Base-by-base conservation (phyloP, 2,888 invertebrate species). In the Sphinx pinastri region DNA sequence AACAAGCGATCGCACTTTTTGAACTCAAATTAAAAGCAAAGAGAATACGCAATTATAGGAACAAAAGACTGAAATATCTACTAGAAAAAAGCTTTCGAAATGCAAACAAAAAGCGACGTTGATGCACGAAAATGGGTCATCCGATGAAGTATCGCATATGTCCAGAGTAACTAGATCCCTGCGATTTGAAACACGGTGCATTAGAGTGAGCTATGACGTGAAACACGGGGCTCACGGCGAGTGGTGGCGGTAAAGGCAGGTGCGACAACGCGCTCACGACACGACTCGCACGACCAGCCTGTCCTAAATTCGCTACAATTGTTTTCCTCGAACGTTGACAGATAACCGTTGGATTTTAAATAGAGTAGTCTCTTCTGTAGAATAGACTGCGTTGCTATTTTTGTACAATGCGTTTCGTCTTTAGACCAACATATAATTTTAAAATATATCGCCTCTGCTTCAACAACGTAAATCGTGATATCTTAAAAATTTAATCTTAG, bases 111-210 rank as follows among this genome's bases (percentile, higher is more conserved):
- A 84, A 85, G 80, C 80, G 76, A 79, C 77, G 78, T 79, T 83
- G 81, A 81, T 83, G 80, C 81, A 82, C 81, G 83, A 87, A 89
- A 89, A 88, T 87, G 80, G 88, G 88, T 88, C 88, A 88, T 87
- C 85, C 86, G 85, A 85, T 82, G 83, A 83, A 83, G 84, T 83
- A 80, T 79, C 77, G 76, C 76, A 76, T 72, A 73, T 76, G 79
- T 75, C 86, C 85, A 86, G 76, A 74, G 67, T 74, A 83, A 74
- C 72, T 67, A 75, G 85, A 79, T 71, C 77, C 76, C 76, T 73
- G 78, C 57, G 73, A 76, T 73, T 73, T 70, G 52, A 68, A 38
- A 31, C 68, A 69, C 70, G 73, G 52, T 75, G 70, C 60, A 60
- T 19, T 19, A 19, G 49, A 7, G 63, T 49, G 49, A 16, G 60